phyloP scores from a whole-genome alignment of 2,797 vertebrate genomes.

The Percopsis omiscomaycus region DNA sequence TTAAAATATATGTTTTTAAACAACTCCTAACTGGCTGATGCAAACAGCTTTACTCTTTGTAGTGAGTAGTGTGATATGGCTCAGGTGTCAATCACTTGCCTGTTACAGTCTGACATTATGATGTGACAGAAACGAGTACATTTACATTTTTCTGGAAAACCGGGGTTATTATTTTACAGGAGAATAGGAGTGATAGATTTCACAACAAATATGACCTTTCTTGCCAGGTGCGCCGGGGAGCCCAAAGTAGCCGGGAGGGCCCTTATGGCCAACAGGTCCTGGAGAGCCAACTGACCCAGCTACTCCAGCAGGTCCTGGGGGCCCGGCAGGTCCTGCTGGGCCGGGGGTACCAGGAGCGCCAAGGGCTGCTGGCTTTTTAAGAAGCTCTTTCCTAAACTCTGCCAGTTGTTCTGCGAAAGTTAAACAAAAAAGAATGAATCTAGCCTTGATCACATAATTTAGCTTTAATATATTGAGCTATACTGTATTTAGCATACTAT shows the following conservation, averaged over 20 bases:
- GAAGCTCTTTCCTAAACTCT: constrained; percentile 77
- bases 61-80: no score
- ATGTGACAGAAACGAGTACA: no score
- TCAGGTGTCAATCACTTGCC: no score
- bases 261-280: constrained; percentile 71
- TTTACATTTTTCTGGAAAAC: no score
- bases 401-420: constrained; percentile 72
- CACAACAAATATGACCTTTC: constrained; percentile 63
- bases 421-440: neutral
- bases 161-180: no score
- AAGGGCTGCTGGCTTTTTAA: constrained; percentile 74
- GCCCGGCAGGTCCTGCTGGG: constrained; percentile 65
- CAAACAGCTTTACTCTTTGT: no score
- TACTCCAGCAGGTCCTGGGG: constrained; percentile 67
- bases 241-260: constrained; percentile 77
- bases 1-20: no score
- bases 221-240: constrained; percentile 76
- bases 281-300: constrained; percentile 65
- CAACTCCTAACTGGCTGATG: no score
- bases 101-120: no score
- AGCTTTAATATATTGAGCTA: neutral
- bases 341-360: constrained; percentile 73
- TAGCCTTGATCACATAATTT: neutral
- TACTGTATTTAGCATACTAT: neutral
- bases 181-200: neutral